Evolutionary conservation across 2,888 invertebrate genomes (phyloP), one percentile per base, ranked within the genome.

Genomic region (Saturnia pavonia): DNA sequence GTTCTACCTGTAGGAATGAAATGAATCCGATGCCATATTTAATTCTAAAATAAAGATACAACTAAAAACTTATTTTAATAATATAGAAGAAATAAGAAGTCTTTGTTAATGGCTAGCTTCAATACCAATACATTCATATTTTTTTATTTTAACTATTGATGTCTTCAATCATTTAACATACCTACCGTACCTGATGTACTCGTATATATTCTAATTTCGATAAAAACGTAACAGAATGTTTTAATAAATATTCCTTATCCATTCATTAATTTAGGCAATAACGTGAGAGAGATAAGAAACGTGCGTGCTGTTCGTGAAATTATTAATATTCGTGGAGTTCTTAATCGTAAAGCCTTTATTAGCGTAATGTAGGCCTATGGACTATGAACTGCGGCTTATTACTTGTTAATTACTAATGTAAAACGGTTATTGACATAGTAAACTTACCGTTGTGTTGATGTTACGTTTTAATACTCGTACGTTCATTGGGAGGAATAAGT

Each of bases 371-470:
- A 9, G 34, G 34, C 4, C 27, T 63, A 16, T 16, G 63, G 63
- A 40, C 40, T 40, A 40, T n/a, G 65, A 65, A 65, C 40, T 40
- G 40, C n/a, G 40, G n/a, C 40, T 34, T n/a, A 40, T n/a, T 65
- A 65, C 65, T 40, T 8, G 40, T 65, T 40, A 34, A 65, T 65
- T 65, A 65, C 65, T 40, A 65, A 65, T n/a, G 65, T 19, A 65
- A 34, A 40, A 19, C 40, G 65, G 65, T 65, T 65, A 65, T 65
- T 65, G 65, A 25, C 65, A 65, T n/a, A 65, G 65, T 65, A n/a
- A 65, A 65, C 65, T 65, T 65, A 40, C 19, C n/a, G 40, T 40
- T 65, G 14, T 60, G 25, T 65, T 4, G 34, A 8, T 65, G n/a
- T 40, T 65, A 60, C 65, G n/a, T 40, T 40, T 40, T n/a, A 19